phyloP scores from a whole-genome alignment of 2,797 vertebrate species.

The Tokudaia tokunoshimensis region DNA sequence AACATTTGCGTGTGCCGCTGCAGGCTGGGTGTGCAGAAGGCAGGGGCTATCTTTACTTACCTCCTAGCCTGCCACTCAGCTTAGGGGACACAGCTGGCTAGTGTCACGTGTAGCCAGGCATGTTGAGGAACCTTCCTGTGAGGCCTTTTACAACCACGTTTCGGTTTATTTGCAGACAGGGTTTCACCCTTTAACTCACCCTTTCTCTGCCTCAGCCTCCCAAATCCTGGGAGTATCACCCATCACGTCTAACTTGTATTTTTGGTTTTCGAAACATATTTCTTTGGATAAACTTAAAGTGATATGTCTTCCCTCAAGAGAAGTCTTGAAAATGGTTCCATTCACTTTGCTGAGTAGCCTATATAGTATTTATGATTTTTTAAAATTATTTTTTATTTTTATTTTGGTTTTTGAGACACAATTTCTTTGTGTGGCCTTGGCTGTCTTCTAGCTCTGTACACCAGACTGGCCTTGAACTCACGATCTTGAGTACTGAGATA shows the following conservation, averaged over 20 bases:
- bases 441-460: background rate
- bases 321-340: constrained; percentile 50
- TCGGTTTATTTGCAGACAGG: background rate
- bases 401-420: background rate
- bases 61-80: background rate
- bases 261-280: constrained; percentile 31
- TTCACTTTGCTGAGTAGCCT: constrained; percentile 7
- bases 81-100: background rate
- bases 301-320: background rate
- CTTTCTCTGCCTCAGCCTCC: background rate
- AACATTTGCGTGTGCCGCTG: constrained; percentile 38
- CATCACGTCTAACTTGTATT: background rate
- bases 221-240: background rate
- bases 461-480: background rate
- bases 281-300: constrained; percentile 44
- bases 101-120: background rate
- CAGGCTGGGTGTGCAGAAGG: constrained; percentile 41
- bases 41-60: constrained; percentile 31
- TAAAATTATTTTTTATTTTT: background rate
- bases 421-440: too few relatives aligned
- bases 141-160: background rate
- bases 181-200: background rate
- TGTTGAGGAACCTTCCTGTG: background rate
- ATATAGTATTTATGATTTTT: background rate
- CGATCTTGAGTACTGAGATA: background rate